phyloP scores from a whole-genome alignment of 2,797 vertebrate species.

The Eulemur mongoz region DNA sequence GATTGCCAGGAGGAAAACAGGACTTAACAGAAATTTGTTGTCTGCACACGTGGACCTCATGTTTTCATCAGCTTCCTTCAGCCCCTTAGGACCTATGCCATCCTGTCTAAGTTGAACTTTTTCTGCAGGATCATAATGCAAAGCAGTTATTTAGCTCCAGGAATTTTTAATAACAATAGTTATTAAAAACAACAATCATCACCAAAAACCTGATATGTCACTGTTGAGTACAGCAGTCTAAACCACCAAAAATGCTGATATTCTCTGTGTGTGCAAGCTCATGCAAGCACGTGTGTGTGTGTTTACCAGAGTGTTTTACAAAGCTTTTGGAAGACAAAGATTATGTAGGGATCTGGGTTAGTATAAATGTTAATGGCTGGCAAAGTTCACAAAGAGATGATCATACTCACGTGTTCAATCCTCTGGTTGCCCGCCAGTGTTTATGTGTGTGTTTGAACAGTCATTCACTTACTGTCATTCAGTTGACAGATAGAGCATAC shows the following conservation, averaged over 20 bases:
- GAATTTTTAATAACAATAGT: not conserved
- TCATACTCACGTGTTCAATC: not conserved
- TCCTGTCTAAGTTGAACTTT: not conserved
- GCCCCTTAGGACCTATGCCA: not conserved
- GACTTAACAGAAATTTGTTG: not conserved
- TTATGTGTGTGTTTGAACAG: not conserved
- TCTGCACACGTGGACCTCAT: not conserved
- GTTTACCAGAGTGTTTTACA: not conserved
- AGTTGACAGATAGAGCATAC: not conserved
- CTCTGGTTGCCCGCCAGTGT: not conserved
- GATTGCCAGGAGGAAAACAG: not conserved
- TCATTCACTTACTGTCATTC: not conserved
- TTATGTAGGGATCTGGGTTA: not conserved
- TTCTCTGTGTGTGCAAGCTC: not conserved
- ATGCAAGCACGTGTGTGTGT: not conserved
- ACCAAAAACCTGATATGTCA: not conserved
- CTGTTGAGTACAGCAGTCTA: not conserved
- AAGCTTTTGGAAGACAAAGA: constrained; percentile 2
- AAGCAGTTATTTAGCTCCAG: not conserved
- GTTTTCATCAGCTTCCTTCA: not conserved
- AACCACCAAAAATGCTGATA: not conserved
- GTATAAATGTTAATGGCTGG: not conserved
- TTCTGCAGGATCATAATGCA: not conserved
- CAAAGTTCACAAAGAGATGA: not conserved
- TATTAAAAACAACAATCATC: not conserved